phyloP scores from a whole-genome alignment of 2,113 vertebrate genomes.

The Rhinichthys klamathensis region DNA sequence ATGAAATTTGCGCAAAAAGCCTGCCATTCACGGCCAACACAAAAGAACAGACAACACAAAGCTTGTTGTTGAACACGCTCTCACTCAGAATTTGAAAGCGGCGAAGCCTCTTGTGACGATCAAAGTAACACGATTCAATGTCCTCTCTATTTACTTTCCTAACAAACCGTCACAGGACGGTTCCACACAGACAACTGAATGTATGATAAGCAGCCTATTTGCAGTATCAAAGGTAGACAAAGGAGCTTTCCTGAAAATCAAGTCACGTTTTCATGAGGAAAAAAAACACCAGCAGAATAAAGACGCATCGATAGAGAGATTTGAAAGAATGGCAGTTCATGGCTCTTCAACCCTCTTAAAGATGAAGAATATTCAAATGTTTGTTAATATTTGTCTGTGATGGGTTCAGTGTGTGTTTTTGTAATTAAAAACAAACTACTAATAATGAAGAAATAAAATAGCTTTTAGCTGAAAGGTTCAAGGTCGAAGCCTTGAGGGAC shows the following conservation, averaged over 20 bases:
- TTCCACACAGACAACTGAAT: neutral
- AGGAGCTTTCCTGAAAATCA: neutral
- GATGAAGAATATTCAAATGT: neutral
- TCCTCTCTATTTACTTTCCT: constrained; percentile 32
- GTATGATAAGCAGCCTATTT: constrained; percentile 34
- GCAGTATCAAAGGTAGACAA: constrained; percentile 28
- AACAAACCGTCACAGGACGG: constrained; percentile 24
- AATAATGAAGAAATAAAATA: neutral
- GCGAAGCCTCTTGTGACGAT: constrained; percentile 41
- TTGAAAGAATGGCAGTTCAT: neutral
- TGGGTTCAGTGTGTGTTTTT: neutral
- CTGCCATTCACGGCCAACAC: constrained; percentile 4
- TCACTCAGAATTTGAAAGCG: constrained; percentile 23
- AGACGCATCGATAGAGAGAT: neutral
- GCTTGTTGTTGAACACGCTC: constrained; percentile 21
- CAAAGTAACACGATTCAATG: constrained; percentile 34
- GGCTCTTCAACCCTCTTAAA: neutral
- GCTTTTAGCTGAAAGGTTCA: constrained; percentile 1
- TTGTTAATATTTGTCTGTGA: neutral
- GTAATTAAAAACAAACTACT: neutral
- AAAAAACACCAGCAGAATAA: neutral
- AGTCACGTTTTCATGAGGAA: neutral
- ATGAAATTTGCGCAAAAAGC: constrained; percentile 28
- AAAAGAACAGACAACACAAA: constrained; percentile 38
- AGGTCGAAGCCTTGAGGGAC: constrained; percentile 15